phyloP scores from a whole-genome alignment of 1,140 invertebrate genomes.

The Drosophila carrolli region DNA sequence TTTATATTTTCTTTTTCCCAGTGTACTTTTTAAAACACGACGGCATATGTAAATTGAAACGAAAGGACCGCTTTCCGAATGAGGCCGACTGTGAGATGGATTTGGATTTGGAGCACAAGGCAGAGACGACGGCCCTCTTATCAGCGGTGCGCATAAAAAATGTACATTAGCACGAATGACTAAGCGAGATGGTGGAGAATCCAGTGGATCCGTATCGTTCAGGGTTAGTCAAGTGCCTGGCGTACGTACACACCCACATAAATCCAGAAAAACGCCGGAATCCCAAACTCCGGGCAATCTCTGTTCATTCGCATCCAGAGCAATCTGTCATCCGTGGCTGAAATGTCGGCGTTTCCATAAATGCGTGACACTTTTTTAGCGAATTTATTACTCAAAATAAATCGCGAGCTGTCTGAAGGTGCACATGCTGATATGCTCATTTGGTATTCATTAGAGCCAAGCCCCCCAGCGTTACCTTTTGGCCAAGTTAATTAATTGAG shows the following conservation, averaged over 20 bases:
- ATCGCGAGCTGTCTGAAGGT: slow-evolving; percentile 48
- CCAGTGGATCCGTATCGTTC: slow-evolving; percentile 16
- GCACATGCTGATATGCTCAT: slow-evolving; percentile 64
- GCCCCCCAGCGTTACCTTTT: slow-evolving; percentile 44
- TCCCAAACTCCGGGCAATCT: slow-evolving; percentile 18
- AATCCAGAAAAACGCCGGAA: slow-evolving; percentile 4
- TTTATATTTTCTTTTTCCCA: background rate
- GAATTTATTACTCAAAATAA: slow-evolving; percentile 80
- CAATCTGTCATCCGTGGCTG: slow-evolving; percentile 74
- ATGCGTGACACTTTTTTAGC: slow-evolving; percentile 79
- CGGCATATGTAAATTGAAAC: slow-evolving; percentile 77
- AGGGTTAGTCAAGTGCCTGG: slow-evolving; percentile 34
- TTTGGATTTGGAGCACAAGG: slow-evolving; percentile 21
- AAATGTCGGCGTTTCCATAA: slow-evolving; percentile 65
- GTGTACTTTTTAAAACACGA: slow-evolving; percentile 10
- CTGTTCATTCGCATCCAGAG: slow-evolving; percentile 47
- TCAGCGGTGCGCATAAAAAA: slow-evolving; percentile 68
- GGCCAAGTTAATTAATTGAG: slow-evolving; percentile 80
- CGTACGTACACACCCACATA: slow-evolving; percentile 18
- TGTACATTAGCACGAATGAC: slow-evolving; percentile 72
- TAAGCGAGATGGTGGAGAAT: slow-evolving; percentile 43
- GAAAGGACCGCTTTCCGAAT: slow-evolving; percentile 37
- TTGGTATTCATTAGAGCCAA: slow-evolving; percentile 75
- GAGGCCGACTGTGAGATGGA: slow-evolving; percentile 52
- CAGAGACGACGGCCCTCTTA: slow-evolving; percentile 29